These are phyloP conservation scores for Brachypodius melanocephalos DNA, from an alignment of 2,113 vertebrate genomes.

Conservation along the genomic window DNA sequence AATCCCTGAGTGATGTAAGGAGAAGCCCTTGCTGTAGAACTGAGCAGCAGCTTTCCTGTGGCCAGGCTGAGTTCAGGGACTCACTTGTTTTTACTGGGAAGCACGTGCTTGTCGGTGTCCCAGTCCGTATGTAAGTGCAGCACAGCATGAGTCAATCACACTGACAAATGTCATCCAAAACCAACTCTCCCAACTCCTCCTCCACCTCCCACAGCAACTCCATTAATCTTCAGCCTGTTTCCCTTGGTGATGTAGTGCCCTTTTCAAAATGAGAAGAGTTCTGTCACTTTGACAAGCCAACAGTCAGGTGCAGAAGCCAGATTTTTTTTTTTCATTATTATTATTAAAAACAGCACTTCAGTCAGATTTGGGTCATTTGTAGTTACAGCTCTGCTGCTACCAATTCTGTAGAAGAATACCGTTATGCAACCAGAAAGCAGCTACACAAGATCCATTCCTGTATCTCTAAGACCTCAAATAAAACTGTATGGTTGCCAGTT, in stretches of 20 bases:
- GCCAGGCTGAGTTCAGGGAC: background rate
- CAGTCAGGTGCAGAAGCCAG: background rate
- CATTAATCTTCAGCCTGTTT: background rate
- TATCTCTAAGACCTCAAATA: background rate
- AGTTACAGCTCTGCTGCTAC: background rate
- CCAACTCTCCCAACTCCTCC: background rate
- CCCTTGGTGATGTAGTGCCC: background rate
- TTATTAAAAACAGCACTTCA: background rate
- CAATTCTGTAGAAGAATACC: background rate
- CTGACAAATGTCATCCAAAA: background rate
- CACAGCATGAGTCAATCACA: background rate
- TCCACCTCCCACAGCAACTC: background rate
- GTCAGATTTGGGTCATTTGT: background rate
- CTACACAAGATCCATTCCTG: accelerated
- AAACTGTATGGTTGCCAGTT: background rate
- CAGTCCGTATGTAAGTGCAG: background rate
- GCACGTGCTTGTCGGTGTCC: background rate
- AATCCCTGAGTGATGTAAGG: background rate
- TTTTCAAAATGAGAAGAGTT: constrained; percentile 16
- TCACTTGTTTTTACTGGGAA: background rate
- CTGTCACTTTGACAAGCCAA: background rate
- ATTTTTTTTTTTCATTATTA: background rate
- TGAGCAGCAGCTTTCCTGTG: background rate
- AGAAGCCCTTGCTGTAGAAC: background rate
- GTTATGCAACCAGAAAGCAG: background rate